These are phyloP conservation scores for Osmoderma eremita DNA, from an alignment of 2,888 invertebrate genomes.

Conservation along the genomic window DNA sequence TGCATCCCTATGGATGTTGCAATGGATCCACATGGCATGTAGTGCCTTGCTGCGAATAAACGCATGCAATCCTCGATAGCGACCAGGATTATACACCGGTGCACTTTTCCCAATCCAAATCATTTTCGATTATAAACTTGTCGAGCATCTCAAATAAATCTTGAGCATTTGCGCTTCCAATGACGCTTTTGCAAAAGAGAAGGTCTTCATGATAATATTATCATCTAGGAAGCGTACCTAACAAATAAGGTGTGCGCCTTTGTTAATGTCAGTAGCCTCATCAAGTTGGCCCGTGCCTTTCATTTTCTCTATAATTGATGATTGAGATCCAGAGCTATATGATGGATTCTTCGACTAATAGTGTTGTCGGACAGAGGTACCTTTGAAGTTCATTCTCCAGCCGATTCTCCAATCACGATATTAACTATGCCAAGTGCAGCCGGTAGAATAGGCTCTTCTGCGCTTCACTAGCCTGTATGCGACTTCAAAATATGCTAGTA, in stretches of 20 bases:
- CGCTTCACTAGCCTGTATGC: background rate
- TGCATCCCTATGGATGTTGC: background rate
- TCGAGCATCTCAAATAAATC: background rate
- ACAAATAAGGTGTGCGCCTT: no score
- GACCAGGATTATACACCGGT: background rate
- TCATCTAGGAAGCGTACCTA: no score
- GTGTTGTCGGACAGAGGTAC: no score
- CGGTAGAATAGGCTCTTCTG: background rate
- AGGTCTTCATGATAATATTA: no score
- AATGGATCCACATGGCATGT: background rate
- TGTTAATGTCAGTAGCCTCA: no score
- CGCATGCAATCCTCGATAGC: background rate
- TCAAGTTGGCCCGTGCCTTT: no score
- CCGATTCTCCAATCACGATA: background rate
- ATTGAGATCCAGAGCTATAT: no score
- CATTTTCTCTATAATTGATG: no score
- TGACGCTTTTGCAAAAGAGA: background rate
- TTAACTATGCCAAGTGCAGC: background rate
- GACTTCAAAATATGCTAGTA: no score
- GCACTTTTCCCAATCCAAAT: conserved; percentile 5
- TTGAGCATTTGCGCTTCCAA: background rate
- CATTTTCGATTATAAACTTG: background rate
- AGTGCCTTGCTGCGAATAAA: background rate
- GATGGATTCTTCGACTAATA: no score
- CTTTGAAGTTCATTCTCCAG: background rate